Evolutionary conservation across 2,113 vertebrate species (phyloP), one percentile per base, ranked within the genome.

Genomic region (Antennarius striatus): DNA sequence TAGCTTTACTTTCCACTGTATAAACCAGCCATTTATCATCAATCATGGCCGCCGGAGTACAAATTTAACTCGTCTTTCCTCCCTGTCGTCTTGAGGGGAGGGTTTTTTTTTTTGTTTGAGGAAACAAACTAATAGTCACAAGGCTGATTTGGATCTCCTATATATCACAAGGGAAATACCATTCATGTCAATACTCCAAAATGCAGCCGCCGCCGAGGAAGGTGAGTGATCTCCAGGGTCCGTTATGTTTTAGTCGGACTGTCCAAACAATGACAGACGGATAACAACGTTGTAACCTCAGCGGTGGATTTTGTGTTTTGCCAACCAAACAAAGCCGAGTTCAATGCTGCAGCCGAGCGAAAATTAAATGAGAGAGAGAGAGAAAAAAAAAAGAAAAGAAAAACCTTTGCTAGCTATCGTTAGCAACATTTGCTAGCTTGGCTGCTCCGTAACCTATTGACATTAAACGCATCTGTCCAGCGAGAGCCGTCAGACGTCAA

Each of bases 191-290:
- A 91, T 81, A 86, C 91, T 90, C 76, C 92, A 95, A 92, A 90
- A 98, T 97, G 96, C 96, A 98, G 95, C 96, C 96, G 77, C 96
- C 96, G 89, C 96, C 96, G 93, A 95, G 96, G 93, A 97, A 96
- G 96, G 96, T 97, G 92, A 93, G 93, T 86, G 69, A 75, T 87
- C 71, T 59, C 66, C 49, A 32, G 59, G 49, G 68, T 69, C 83
- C 83, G 83, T 85, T 86, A 81, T 86, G 72, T 83, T 72, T 58
- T 30, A 72, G 49, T 60, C 22, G 53, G n/a, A 50, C 56, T 32
- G 57, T 10, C 11, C 48, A 59, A 59, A 86, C 84, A 81, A 79
- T 79, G 79, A 84, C 74, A 58, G n/a, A 42, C 63, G 58, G 64
- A 54, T 56, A 76, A 77, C 71, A 17, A 48, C 28, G 62, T 39